Conservation (phyloP, 1,140 invertebrate genomes). For the honey bee (Apis mellifera) region Amel_HAv3.1 CM009931.2:883501-884000, state of each 20-base stretch:
- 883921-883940: no score
- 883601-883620: no score
- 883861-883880: neutral
- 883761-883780: conserved; percentile 60
- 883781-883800: conserved; percentile 50
- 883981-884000: no score
- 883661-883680: neutral
- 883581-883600: no score
- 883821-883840: conserved; percentile 32
- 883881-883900: neutral
- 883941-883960: no score
- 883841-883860: neutral
- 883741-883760: conserved; percentile 59
- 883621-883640: conserved; percentile 2
- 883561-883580: no score
- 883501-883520: no score
- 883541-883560: no score
- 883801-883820: conserved; percentile 62
- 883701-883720: conserved; percentile 46
- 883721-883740: conserved; percentile 20
- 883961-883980: no score
- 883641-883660: no score
- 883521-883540: no score
- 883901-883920: no score
- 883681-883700: conserved; percentile 7